Evolutionary conservation across 2,888 invertebrate species (phyloP), one percentile per base, ranked within the genome.

Genomic region (Nephrotoma appendiculata): DNA sequence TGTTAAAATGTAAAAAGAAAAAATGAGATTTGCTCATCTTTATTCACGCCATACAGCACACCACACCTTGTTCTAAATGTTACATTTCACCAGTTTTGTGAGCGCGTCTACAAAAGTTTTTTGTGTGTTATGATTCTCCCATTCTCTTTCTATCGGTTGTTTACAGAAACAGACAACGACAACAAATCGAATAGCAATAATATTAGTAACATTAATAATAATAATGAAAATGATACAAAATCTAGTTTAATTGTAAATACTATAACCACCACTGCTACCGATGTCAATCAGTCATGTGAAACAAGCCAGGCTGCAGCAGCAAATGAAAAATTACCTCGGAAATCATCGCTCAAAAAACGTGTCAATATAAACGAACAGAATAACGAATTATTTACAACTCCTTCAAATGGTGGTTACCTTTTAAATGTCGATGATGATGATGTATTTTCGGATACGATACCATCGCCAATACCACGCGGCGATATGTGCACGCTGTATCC

Each of bases 391-490:
- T 90, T 91, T 88, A 89, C 91, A 86, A 89, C 91, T 45, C 12
- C 41, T 2, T 2, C 42, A 19, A 43, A 42, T 31, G 41, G 11
- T 7, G 90, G 90, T 15, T 88, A 89, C 87, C 89, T 89, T 85
- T 88, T 89, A 87, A 88, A 86, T 89, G 31, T 89, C 57, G 92
- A 92, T 88, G 94, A 94, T 89, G 95, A 95, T 89, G 95, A 95
- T 88, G 95, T 95, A 12, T 95, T 95, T 90, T 91, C 92, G 86
- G 92, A 92, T 89, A 92, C 92, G 9, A 89, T 92, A 88, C 92
- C 92, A 45, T 91, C 92, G 11, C 91, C 91, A 86, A 91, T 92
- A 87, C 88, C 91, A 6, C 91, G 92, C 84, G 92, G 92, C 88
- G 92, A 92, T 89, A 91, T 92, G 91, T 92, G 92, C 88, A 92